These are phyloP conservation scores for Habrosyne pyritoides DNA, from an alignment of 2,888 invertebrate genomes.

Conservation along the genomic window DNA sequence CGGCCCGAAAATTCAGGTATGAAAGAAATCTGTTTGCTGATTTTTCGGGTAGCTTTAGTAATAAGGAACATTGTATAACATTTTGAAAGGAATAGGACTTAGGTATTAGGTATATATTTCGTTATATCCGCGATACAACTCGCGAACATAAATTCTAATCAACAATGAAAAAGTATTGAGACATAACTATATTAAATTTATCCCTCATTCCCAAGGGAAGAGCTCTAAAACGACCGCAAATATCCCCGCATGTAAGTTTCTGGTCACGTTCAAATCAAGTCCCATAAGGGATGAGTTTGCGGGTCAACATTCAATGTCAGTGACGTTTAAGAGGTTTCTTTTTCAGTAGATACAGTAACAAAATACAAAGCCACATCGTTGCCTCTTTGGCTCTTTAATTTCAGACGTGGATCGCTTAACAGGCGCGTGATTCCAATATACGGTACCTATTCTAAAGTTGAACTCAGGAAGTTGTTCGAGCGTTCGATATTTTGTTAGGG, in stretches of 20 bases:
- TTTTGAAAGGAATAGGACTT: too few relatives aligned
- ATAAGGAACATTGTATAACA: too few relatives aligned
- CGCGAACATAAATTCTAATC: too few relatives aligned
- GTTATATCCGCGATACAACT: too few relatives aligned
- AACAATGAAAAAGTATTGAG: constrained; percentile 36
- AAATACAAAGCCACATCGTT: constrained; percentile 51
- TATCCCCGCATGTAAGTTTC: constrained; percentile 56
- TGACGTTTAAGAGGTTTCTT: constrained; percentile 41
- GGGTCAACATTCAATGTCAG: constrained; percentile 66
- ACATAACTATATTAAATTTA: constrained; percentile 48
- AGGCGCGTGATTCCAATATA: constrained; percentile 48
- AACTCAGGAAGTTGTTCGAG: neutral
- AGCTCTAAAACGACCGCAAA: constrained; percentile 62
- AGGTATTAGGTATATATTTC: too few relatives aligned
- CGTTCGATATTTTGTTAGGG: neutral
- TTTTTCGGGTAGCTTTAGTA: too few relatives aligned
- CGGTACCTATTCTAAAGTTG: constrained; percentile 30
- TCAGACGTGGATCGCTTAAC: constrained; percentile 64
- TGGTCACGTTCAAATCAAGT: constrained; percentile 64
- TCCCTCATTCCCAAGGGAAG: constrained; percentile 47
- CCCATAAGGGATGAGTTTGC: constrained; percentile 64
- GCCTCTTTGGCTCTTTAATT: constrained; percentile 65
- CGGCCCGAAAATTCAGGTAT: too few relatives aligned
- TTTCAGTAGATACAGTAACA: constrained; percentile 51
- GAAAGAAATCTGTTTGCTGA: too few relatives aligned